Evolutionary conservation across 1,140 invertebrate species (phyloP), one percentile per base, ranked within the genome.

Genomic region (Ptiloglossa arizonensis): DNA sequence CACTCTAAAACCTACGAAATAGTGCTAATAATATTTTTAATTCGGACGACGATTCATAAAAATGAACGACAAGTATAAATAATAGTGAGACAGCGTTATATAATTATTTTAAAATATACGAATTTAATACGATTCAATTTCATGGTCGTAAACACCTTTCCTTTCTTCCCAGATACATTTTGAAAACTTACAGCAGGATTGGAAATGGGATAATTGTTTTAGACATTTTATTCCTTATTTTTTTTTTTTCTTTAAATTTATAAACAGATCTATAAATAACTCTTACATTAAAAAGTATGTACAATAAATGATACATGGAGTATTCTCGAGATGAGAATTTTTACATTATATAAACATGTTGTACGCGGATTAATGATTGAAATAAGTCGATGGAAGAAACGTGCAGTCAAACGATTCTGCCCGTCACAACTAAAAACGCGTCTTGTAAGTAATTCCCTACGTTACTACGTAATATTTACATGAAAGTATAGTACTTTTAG

Each of bases 1-100:
- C 92, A 93, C 95, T 80, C 90, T 96, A 60, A 94, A 92, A 54
- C 89, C 90, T 8, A 83, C 78, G 8, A 91, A 91, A 60, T 91
- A 71, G 63, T 6, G 50, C 0, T 24, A 6, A 44, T 52, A 41
- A 54, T 46, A 24, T 54, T 46, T 71, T 48, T 35, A n/a, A 59
- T 44, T 64, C 24, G 52, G 35, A 68, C n/a, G 48, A 22, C 6
- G 4, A 54, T 60, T 54, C 59, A 67, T 41, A 46, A 27, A 29
- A 63, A 11, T 1, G 29, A 35, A 38, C 5, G 54, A 32, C 29
- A 52, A 63, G 22, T 54, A 52, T 54, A 29, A 17, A 60, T n/a
- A 13, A 67, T 60, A 79, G 29, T 29, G 24, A 77, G 22, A 64
- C 29, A n/a, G 60, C 35, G 11, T 52, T 79, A 44, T 64, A 67